A percentile compares a stretch with the other conserved stretches of the same genome.
Evolutionary conservation across 2,113 vertebrate species (phyloP).

Genomic region (Nymphicus hollandicus): DNA sequence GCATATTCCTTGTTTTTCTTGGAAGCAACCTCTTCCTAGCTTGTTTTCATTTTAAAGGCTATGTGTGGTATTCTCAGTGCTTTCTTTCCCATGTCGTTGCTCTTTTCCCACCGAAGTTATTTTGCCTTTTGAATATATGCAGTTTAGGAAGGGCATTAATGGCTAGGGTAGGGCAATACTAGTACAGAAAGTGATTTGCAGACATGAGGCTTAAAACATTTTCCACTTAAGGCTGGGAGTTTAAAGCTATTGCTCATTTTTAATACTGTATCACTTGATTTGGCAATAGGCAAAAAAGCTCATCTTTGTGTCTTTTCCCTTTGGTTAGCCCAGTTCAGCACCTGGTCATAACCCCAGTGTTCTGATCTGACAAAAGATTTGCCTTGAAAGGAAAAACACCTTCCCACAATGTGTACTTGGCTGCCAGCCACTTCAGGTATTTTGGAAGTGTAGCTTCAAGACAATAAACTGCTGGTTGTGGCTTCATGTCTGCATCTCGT

Average conservation of each 20-base stretch:
- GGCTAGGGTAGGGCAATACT: not conserved
- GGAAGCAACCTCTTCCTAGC: slow-evolving; percentile 31
- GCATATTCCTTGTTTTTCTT: slow-evolving; percentile 55
- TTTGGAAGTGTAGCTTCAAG: not conserved
- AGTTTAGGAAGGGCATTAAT: not conserved
- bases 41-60: slow-evolving; percentile 45
- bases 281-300: not conserved
- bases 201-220: not conserved
- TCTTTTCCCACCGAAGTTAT: slow-evolving; percentile 13
- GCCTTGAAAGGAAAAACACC: not conserved
- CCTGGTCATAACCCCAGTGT: not conserved
- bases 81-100: slow-evolving; percentile 38
- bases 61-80: not conserved
- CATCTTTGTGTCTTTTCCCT: not conserved
- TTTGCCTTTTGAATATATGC: not conserved
- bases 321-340: not conserved
- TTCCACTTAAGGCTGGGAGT: not conserved
- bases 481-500: not conserved
- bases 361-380: not conserved
- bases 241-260: not conserved
- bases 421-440: not conserved
- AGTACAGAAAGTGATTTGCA: not conserved
- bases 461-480: not conserved
- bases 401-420: not conserved
- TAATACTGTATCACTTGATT: not conserved